Base-by-base conservation (phyloP, 30 jellyfish, hydroid and myxozoan genomes). In the Rhopilema esculentum region DNA sequence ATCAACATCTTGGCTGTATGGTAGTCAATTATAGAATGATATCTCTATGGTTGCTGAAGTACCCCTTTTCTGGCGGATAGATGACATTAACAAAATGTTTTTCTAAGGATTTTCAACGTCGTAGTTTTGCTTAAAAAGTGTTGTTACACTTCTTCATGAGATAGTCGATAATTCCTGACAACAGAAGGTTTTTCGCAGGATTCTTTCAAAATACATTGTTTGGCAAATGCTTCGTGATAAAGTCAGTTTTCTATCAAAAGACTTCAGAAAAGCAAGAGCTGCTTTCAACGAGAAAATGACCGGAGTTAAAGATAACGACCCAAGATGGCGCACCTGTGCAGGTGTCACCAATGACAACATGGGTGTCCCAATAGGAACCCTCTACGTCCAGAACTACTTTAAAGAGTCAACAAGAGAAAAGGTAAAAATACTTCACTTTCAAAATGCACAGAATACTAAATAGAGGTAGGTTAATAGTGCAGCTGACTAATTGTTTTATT, bases 331-430 rank as follows among this genome's bases (percentile, higher is more conserved):
- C 24, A 89, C 96, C 33, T 94, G 98, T 40, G 89, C 98, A 25
- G 93, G 97, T 4, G 91, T 94, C 19, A 94, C 98, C 1, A 94
- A 94, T 66, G 98, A 94, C 83, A 94, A 94, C 84, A 94, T 94
- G 98, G 98, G 98, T 64, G 98, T 94, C 19, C 98, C 98, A 18
- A 94, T 94, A 48, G 98, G 98, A 30, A 89, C 98, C 21, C 72
- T 94, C 51, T 94, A 94, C 24, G 98, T 94, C 19, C 72, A 94
- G 57, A 88, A 94, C 53, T 94, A 77, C 82, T 94, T 94, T 91
- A 24, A 84, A 31, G 97, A 94, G 48, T 27, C 79, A 77, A 94
- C 98, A 4, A 89, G 91, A 89, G 90, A 80, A 66, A 94, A 94
- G 97, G 98, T 89, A 80, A 31, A 21, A 9, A 63, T 23, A 6